A percentile compares a stretch with the other conserved stretches of the same genome.
Evolutionary conservation across 2,113 vertebrate genomes (phyloP).

Genomic region (Lepidothrix coronata): DNA sequence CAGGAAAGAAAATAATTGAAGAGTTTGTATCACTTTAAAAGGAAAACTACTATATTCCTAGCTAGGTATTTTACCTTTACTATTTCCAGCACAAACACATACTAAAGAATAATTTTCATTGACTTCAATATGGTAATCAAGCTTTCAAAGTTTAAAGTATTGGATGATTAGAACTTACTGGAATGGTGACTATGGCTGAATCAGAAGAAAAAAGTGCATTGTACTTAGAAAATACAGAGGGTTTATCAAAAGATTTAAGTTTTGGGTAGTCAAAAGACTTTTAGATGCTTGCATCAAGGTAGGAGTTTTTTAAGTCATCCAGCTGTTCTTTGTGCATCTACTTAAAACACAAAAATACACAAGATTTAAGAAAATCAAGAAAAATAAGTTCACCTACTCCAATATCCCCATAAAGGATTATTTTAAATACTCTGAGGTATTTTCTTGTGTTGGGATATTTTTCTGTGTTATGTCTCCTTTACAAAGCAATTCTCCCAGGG

Average conservation of each 20-base stretch:
- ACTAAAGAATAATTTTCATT: not conserved
- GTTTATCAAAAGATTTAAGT: not conserved
- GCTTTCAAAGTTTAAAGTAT: not conserved
- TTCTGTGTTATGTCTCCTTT: not conserved
- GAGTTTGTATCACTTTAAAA: not conserved
- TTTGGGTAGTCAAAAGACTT: not conserved
- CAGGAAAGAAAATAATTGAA: not conserved
- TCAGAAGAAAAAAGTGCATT: not conserved
- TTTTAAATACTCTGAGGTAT: not conserved
- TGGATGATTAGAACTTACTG: not conserved
- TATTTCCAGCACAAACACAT: not conserved
- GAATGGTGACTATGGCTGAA: not conserved
- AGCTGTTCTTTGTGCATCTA: not conserved
- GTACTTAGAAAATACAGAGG: not conserved
- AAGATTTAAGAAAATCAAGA: not conserved
- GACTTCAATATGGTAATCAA: not conserved
- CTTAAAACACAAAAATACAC: not conserved
- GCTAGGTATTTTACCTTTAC: not conserved
- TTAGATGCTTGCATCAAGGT: not conserved
- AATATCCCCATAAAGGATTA: not conserved
- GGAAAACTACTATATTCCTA: not conserved
- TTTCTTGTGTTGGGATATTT: not conserved
- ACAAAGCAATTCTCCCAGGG: not conserved
- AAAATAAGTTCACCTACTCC: not conserved
- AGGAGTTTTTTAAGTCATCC: not conserved